These are phyloP conservation scores for Aulostomus chinensis DNA, from an alignment of 2,797 vertebrate species.

Conservation along the genomic window DNA sequence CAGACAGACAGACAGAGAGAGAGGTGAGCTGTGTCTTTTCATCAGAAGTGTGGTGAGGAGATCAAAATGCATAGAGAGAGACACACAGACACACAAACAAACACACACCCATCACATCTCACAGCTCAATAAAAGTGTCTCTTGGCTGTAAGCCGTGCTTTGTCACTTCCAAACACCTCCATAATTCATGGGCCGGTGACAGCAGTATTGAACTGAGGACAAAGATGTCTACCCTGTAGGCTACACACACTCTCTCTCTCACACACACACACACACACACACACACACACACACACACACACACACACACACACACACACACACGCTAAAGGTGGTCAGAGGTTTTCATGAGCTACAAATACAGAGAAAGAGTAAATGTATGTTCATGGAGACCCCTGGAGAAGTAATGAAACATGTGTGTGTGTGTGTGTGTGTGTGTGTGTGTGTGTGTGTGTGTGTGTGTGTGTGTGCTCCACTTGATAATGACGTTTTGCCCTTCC, in stretches of 20 bases:
- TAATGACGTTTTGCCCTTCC: constrained; percentile 54
- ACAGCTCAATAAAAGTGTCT: constrained; percentile 72
- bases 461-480: constrained; percentile 20
- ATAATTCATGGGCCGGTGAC: constrained; percentile 74
- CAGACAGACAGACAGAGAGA: not conserved
- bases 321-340: constrained; percentile 1
- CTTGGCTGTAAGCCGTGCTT: constrained; percentile 63
- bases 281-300: constrained; percentile 14
- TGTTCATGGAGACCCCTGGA: constrained; percentile 20
- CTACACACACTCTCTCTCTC: constrained; percentile 23
- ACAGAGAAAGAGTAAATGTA: constrained; percentile 13
- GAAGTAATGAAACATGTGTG: constrained; percentile 12
- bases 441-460: not conserved
- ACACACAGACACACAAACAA: constrained; percentile 12
- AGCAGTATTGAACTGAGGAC: constrained; percentile 69
- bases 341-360: constrained; percentile 33
- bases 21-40: constrained; percentile 44
- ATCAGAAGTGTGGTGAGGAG: constrained; percentile 27
- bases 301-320: constrained; percentile 3
- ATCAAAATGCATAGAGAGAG: no score
- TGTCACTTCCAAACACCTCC: constrained; percentile 72
- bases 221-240: constrained; percentile 66
- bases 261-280: constrained; percentile 5
- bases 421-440: not conserved
- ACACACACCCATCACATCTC: constrained; percentile 39